Conservation (phyloP, 2,797 vertebrate species). For the Anguilla megastoma region DNA sequence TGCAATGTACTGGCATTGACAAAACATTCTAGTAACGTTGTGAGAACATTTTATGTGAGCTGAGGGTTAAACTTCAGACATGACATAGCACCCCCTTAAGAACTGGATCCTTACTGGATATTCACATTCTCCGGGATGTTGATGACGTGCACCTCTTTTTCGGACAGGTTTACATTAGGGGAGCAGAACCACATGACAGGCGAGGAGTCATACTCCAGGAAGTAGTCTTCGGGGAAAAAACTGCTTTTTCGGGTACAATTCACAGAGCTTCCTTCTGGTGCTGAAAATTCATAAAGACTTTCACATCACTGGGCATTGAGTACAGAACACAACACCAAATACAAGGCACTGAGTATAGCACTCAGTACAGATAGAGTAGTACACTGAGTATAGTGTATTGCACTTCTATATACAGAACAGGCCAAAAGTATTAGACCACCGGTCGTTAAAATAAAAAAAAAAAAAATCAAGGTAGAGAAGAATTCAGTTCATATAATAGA, state of each 20-base stretch:
- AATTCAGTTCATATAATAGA: too few relatives aligned
- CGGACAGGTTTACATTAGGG: not conserved
- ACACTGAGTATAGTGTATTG: not conserved
- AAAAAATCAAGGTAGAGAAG: too few relatives aligned
- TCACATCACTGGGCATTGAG: not conserved
- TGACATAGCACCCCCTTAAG: not conserved
- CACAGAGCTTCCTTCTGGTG: slow-evolving; percentile 48
- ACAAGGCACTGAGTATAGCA: not conserved
- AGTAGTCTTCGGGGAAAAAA: slow-evolving; percentile 55
- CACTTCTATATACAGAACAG: too few relatives aligned
- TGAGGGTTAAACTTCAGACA: not conserved
- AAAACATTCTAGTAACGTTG: too few relatives aligned
- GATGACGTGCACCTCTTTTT: slow-evolving; percentile 66
- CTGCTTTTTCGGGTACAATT: slow-evolving; percentile 57
- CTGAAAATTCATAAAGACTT: slow-evolving; percentile 51
- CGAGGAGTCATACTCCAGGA: slow-evolving; percentile 43
- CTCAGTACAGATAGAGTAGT: not conserved
- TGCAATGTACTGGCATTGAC: too few relatives aligned
- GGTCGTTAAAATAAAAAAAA: too few relatives aligned
- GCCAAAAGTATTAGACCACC: too few relatives aligned
- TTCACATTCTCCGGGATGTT: slow-evolving; percentile 65
- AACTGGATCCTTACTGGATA: slow-evolving; percentile 58
- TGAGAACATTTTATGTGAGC: too few relatives aligned
- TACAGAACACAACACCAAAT: not conserved
- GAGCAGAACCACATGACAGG: slow-evolving; percentile 22